Evolutionary conservation across 2,888 invertebrate species (phyloP).

Genomic region (Pardosa pseudoannulata): DNA sequence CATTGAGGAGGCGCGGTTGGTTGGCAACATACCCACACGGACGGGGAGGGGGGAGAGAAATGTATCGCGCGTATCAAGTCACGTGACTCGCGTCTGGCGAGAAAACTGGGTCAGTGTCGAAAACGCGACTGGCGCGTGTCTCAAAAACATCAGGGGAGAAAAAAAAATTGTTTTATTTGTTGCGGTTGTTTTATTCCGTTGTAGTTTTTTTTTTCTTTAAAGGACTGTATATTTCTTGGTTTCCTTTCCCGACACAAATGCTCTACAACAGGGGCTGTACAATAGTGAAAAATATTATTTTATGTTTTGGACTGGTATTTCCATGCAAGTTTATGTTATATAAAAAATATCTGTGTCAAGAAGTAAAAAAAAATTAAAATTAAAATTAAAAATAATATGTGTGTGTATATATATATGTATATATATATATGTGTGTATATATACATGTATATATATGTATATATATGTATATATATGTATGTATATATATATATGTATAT

Average conservation of each 20-base stretch:
- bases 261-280: not conserved
- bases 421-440: too few relatives aligned
- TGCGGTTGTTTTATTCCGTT: slow-evolving; percentile 26
- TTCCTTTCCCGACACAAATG: too few relatives aligned
- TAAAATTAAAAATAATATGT: too few relatives aligned
- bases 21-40: not conserved
- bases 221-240: not conserved
- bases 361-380: too few relatives aligned
- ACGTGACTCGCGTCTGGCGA: slow-evolving; percentile 46
- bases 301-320: too few relatives aligned
- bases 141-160: slow-evolving; percentile 20
- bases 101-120: slow-evolving; percentile 36
- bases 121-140: slow-evolving; percentile 41
- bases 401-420: too few relatives aligned
- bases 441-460: too few relatives aligned
- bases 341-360: too few relatives aligned
- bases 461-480: too few relatives aligned
- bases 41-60: not conserved
- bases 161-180: not conserved
- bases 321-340: too few relatives aligned
- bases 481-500: too few relatives aligned
- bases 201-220: slow-evolving; percentile 12
- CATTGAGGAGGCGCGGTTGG: not conserved
- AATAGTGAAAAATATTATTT: not conserved
- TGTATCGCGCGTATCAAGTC: slow-evolving; percentile 14